A percentile compares a stretch with the other conserved stretches of the same genome.
These are phyloP conservation scores for Caenorhabditis uteleia DNA, from an alignment of 2,888 invertebrate genomes.

Conservation along the genomic window DNA sequence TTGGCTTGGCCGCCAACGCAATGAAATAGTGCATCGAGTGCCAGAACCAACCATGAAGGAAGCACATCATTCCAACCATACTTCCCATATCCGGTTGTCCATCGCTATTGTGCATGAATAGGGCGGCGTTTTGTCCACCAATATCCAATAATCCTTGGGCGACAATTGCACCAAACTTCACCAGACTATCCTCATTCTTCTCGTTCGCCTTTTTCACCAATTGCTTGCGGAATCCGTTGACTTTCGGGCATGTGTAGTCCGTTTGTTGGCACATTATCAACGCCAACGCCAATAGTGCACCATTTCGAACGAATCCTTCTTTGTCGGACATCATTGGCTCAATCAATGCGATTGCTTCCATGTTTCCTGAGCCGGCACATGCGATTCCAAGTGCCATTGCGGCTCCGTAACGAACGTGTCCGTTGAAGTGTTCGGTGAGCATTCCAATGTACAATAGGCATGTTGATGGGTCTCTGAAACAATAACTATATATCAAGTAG, in stretches of 20 bases:
- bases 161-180: constrained; percentile 35
- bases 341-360: constrained; percentile 27
- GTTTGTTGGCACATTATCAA: constrained; percentile 37
- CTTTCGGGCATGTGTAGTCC: constrained; percentile 28
- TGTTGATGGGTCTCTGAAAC: constrained; percentile 14
- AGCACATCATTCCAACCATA: constrained; percentile 42
- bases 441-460: constrained; percentile 29
- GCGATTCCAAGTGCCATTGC: constrained; percentile 40
- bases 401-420: constrained; percentile 36
- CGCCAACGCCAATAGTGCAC: constrained; percentile 27
- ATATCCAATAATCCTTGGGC: constrained; percentile 34
- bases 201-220: constrained; percentile 33
- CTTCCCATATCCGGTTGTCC: constrained; percentile 33
- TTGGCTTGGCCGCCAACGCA: constrained; percentile 31
- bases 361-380: constrained; percentile 33
- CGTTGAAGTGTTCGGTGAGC: constrained; percentile 40
- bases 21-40: constrained; percentile 39
- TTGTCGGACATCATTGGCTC: constrained; percentile 39
- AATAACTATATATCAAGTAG: not conserved
- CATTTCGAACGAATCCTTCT: constrained; percentile 36
- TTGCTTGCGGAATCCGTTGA: constrained; percentile 34
- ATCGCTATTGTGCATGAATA: constrained; percentile 28
- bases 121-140: constrained; percentile 33
- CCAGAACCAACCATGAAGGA: constrained; percentile 43
- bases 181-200: constrained; percentile 37